Conservation (phyloP, 1,140 invertebrate genomes). For the Coboldia fuscipes region DNA sequence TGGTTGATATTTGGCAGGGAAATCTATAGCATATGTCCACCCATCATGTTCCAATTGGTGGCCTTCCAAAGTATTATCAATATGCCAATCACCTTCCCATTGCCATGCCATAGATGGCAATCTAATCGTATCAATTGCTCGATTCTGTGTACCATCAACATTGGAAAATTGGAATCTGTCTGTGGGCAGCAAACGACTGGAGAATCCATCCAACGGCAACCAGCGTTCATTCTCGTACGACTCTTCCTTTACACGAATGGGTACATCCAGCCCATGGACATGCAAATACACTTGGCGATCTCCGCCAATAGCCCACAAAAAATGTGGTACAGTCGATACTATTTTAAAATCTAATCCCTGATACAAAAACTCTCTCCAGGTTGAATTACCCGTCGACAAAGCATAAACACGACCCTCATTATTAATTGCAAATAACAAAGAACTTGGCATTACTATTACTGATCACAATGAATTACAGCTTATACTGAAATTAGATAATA, state of each 20-base stretch:
- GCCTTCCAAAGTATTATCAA: slow-evolving; percentile 70
- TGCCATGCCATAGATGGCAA: slow-evolving; percentile 82
- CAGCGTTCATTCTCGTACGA: slow-evolving; percentile 86
- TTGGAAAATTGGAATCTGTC: slow-evolving; percentile 69
- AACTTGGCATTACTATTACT: slow-evolving; percentile 36
- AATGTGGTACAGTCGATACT: slow-evolving; percentile 57
- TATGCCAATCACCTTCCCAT: slow-evolving; percentile 83
- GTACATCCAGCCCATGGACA: slow-evolving; percentile 63
- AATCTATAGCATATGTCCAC: slow-evolving; percentile 88
- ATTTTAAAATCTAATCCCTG: slow-evolving; percentile 71
- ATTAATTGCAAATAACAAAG: slow-evolving; percentile 63
- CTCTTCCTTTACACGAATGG: slow-evolving; percentile 73
- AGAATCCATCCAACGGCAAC: slow-evolving; percentile 77
- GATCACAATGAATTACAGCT: not conserved
- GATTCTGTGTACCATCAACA: slow-evolving; percentile 54
- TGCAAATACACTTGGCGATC: slow-evolving; percentile 82
- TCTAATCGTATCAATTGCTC: slow-evolving; percentile 56
- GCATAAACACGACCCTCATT: slow-evolving; percentile 71
- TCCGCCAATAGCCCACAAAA: slow-evolving; percentile 77
- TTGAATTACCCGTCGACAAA: slow-evolving; percentile 48
- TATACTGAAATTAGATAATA: too few species aligned
- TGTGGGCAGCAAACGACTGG: slow-evolving; percentile 56
- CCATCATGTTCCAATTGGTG: slow-evolving; percentile 73
- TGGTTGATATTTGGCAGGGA: slow-evolving; percentile 61
- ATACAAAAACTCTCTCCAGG: slow-evolving; percentile 69